Base-by-base conservation (phyloP, 2,888 invertebrate genomes). In the Incurvaria masculella region DNA sequence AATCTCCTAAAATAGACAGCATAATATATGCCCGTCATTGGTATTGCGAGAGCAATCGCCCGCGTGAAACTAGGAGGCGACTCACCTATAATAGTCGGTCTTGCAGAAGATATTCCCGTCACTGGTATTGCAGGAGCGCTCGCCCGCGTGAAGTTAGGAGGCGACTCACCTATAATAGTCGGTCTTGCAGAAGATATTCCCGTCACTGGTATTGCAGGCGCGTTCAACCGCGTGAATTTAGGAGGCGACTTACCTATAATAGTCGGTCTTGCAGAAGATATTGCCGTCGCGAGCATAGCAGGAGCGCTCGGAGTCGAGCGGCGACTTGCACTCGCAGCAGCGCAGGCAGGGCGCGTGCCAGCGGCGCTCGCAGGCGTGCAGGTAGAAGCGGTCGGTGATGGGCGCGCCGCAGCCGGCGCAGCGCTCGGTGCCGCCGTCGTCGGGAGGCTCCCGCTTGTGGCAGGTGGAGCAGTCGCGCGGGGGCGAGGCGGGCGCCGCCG, bases 231-330 rank as follows among this genome's bases (percentile, higher is more conserved):
- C 1, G 44, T 27, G 11, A 4, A 44, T 16, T 19, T 2, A 51
- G 45, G 42, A 42, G 39, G 19, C 16, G 18, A 79, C 90, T 86
- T 66, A 97, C 97, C 94, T 89, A 81, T 93, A 91, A 76, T 97
- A 97, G 76, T 97, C 96, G 66, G 91, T 92, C 80, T 94, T 95
- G 85, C 97, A 97, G 78, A 93, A 96, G 62, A 96, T 95, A 67
- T 90, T 90, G 61, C 93, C 94, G 68, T 95, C 94, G 57, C 93
- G 83, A 55, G 93, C 89, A 71, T 94, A 97, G 74, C 96, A 97
- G 57, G 95, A 89, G 65, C 89, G 86, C 68, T 96, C 94, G 2
- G 92, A 87, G 69, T 96, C 96, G 57, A 97, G 81, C 4, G 91
- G 88, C 73, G 89, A 86, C 62, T 91, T 85, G 73, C 97, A 97